These are phyloP conservation scores for Paramormyrops kingsleyae DNA, from an alignment of 2,113 vertebrate genomes.

Conservation along the genomic window DNA sequence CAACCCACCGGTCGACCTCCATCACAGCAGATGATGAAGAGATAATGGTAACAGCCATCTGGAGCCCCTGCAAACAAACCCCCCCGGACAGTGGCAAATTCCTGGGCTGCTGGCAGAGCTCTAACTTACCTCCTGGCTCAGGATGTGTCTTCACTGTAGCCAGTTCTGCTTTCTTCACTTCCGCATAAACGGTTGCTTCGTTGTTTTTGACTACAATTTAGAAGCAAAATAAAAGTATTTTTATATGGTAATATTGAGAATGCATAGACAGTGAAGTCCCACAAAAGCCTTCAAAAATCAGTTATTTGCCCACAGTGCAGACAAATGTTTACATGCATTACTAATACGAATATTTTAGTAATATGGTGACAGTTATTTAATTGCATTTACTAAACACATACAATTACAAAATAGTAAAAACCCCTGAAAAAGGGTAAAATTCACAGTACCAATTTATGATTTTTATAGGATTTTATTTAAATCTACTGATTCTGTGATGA, in stretches of 20 bases:
- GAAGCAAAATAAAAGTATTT: background rate
- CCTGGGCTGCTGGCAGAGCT: no score
- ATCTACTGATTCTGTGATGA: background rate
- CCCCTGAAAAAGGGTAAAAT: background rate
- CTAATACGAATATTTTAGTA: background rate
- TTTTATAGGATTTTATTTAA: background rate
- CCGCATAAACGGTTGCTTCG: slow-evolving; percentile 14
- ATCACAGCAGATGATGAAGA: no score
- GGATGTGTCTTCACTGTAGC: background rate
- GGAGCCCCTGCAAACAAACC: no score
- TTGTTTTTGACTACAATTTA: background rate
- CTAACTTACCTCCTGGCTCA: no score
- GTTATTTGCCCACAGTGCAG: background rate
- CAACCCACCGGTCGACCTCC: no score
- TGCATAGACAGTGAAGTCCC: background rate
- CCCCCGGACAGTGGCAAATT: no score
- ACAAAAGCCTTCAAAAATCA: background rate
- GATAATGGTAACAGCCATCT: no score
- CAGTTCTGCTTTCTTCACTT: slow-evolving; percentile 11
- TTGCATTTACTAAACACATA: background rate
- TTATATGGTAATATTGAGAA: background rate
- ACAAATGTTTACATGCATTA: background rate
- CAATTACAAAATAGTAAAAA: background rate
- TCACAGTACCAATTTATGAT: no score
- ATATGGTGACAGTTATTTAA: background rate